A percentile compares a stretch with the other conserved stretches of the same genome.
Conservation (phyloP, 2,797 vertebrate genomes). For the Sebastes vulpes region DNA sequence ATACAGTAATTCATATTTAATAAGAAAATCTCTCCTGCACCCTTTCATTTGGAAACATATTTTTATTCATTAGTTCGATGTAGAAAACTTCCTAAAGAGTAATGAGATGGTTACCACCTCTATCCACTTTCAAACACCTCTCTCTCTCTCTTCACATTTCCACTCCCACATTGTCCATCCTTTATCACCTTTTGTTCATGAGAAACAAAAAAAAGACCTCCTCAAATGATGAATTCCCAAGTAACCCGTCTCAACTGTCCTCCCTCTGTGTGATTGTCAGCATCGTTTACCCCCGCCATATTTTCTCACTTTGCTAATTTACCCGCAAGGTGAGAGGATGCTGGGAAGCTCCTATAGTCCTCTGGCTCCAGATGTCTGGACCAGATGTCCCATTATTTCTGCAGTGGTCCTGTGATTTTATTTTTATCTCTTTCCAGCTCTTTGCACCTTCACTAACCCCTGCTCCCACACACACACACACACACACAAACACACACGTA, state of each 20-base stretch:
- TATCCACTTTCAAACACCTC: constrained; percentile 14
- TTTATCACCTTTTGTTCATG: constrained; percentile 60
- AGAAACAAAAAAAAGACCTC: constrained; percentile 62
- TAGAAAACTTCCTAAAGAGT: constrained; percentile 40
- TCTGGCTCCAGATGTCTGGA: constrained; percentile 86
- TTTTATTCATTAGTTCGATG: constrained; percentile 37
- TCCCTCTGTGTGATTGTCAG: constrained; percentile 83
- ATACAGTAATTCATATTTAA: neutral
- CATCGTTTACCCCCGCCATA: constrained; percentile 85
- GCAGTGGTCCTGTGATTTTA: constrained; percentile 76
- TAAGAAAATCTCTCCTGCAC: neutral
- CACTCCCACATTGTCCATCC: constrained; percentile 43
- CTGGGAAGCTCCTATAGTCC: constrained; percentile 81
- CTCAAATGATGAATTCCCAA: constrained; percentile 66
- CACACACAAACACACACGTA: neutral
- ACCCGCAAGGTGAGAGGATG: constrained; percentile 86
- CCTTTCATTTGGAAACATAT: constrained; percentile 12
- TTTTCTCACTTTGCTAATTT: constrained; percentile 87
- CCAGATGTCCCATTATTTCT: constrained; percentile 88
- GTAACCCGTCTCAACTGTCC: constrained; percentile 69
- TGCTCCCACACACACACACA: neutral
- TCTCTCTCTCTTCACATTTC: constrained; percentile 4
- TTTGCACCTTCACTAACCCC: constrained; percentile 66
- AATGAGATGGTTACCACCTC: constrained; percentile 44
- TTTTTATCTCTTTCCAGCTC: constrained; percentile 76